A percentile compares a stretch with the other conserved stretches of the same genome.
Evolutionary conservation across 2,888 invertebrate species (phyloP).

Genomic region (Ectropis crepuscularia): DNA sequence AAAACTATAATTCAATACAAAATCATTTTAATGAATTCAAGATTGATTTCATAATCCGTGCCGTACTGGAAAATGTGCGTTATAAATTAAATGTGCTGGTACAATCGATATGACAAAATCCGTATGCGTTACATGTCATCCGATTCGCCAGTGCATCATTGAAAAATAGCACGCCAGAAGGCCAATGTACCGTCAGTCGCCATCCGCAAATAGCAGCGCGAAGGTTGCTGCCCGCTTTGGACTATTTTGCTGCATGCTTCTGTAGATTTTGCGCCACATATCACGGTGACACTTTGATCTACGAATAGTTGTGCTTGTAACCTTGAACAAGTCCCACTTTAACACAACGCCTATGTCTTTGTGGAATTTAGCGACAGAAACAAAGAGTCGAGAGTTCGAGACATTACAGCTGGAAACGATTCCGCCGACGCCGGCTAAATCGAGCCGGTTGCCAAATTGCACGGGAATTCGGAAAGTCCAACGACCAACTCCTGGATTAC

Average conservation of each 20-base stretch:
- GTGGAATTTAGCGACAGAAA: conserved; percentile 26
- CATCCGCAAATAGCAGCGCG: conserved; percentile 75
- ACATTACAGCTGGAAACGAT: conserved; percentile 30
- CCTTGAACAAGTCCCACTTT: conserved; percentile 42
- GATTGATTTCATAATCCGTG: no score
- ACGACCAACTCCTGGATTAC: conserved; percentile 75
- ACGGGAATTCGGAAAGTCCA: conserved; percentile 56
- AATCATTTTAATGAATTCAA: no score
- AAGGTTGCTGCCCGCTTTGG: conserved; percentile 76
- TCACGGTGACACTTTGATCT: conserved; percentile 37
- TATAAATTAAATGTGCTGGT: neutral
- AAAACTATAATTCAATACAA: no score
- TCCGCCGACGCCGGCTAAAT: conserved; percentile 31
- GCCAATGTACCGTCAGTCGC: conserved; percentile 74
- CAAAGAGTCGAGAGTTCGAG: conserved; percentile 27
- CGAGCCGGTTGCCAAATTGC: conserved; percentile 42
- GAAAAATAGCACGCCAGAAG: conserved; percentile 74
- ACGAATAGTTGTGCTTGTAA: conserved; percentile 41
- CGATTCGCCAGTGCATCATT: conserved; percentile 67
- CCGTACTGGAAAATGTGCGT: no score
- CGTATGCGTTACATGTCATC: conserved; percentile 48
- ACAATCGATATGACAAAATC: conserved; percentile 46
- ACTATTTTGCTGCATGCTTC: conserved; percentile 62
- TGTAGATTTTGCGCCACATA: conserved; percentile 52
- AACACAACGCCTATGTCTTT: conserved; percentile 19